These are phyloP conservation scores for Nestor notabilis DNA, from an alignment of 2,113 vertebrate genomes.

Conservation along the genomic window DNA sequence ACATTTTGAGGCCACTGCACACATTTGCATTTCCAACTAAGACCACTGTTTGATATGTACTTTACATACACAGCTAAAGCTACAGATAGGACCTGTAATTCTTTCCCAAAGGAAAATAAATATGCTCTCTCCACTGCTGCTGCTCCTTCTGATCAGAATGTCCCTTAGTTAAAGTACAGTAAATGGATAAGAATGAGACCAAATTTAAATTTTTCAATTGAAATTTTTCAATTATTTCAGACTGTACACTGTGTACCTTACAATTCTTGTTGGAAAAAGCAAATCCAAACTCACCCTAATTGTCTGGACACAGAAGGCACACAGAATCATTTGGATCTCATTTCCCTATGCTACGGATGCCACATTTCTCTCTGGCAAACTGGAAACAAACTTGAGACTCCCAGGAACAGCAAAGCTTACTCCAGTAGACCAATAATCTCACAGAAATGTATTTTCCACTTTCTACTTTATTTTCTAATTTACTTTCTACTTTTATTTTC, in stretches of 20 bases:
- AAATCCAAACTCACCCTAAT: not conserved
- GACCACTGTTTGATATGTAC: not conserved
- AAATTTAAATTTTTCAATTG: not conserved
- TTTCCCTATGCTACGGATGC: not conserved
- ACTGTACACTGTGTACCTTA: not conserved
- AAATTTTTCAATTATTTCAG: not conserved
- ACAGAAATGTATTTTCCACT: not conserved
- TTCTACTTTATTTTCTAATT: not conserved
- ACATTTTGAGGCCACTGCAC: not conserved
- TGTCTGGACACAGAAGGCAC: not conserved
- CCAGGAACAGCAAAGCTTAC: not conserved
- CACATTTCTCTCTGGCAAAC: not conserved
- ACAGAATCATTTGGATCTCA: not conserved
- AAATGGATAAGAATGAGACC: not conserved
- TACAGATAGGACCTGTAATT: not conserved
- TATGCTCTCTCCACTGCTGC: not conserved
- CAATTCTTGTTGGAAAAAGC: not conserved
- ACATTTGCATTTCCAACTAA: not conserved
- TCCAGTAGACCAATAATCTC: not conserved
- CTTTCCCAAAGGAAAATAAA: not conserved
- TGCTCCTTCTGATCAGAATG: not conserved
- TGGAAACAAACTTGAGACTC: not conserved
- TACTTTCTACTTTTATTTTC: too few species aligned
- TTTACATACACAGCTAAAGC: not conserved
- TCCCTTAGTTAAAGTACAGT: not conserved